Evolutionary conservation across 2,888 invertebrate genomes (phyloP).

Genomic region (Timandra comae): DNA sequence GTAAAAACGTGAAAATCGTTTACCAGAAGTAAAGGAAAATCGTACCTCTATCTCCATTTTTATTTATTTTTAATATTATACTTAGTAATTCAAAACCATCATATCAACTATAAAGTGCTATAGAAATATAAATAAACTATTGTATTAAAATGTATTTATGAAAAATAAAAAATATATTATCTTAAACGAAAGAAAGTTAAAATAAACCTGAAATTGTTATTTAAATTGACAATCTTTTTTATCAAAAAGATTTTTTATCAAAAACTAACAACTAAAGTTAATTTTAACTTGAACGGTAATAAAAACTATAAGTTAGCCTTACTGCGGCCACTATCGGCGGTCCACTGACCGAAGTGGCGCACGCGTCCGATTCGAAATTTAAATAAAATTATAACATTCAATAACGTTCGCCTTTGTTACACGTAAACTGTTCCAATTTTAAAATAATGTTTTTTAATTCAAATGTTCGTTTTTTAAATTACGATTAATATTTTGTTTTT

Average conservation of each 20-base stretch:
- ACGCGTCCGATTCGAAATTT: slow-evolving; percentile 32
- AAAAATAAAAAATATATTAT: too few relatives aligned
- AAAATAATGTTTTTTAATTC: slow-evolving; percentile 4
- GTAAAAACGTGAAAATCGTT: too few relatives aligned
- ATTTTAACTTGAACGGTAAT: slow-evolving; percentile 55
- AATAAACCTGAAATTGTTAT: not conserved
- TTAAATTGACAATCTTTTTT: not conserved
- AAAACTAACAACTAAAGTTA: slow-evolving; percentile 19
- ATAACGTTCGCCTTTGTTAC: too few relatives aligned
- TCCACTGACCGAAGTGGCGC: slow-evolving; percentile 34
- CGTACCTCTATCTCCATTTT: too few relatives aligned
- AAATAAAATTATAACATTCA: slow-evolving; percentile 19
- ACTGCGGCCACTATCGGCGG: slow-evolving; percentile 47
- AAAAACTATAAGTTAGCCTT: slow-evolving; percentile 46
- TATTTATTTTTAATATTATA: too few relatives aligned
- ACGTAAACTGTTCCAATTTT: slow-evolving; percentile 5
- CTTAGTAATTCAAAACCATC: not conserved
- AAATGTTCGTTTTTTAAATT: slow-evolving; percentile 13
- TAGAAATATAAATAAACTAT: too few relatives aligned
- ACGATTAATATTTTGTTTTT: slow-evolving; percentile 14
- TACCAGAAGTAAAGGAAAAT: too few relatives aligned
- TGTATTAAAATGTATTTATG: too few relatives aligned
- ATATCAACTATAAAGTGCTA: too few relatives aligned
- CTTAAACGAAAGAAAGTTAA: not conserved
- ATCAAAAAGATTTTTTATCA: slow-evolving; percentile 13